Percentiles rank a stretch among this genome's conserved stretches.
These are phyloP conservation scores for Kryptolebias ocellatus DNA, from an alignment of 2,797 vertebrate genomes.

Conservation along the genomic window DNA sequence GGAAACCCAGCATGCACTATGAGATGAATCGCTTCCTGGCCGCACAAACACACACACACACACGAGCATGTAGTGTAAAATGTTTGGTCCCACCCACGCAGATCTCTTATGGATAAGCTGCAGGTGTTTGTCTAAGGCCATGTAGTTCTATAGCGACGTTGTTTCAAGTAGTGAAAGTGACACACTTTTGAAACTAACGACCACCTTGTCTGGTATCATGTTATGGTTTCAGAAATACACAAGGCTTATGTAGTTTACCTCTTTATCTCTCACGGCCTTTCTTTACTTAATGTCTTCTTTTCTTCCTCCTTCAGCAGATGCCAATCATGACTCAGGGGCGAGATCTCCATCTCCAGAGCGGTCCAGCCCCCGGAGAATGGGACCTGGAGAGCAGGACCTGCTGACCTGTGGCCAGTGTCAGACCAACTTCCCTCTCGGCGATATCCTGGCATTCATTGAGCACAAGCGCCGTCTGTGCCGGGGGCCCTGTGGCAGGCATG, in stretches of 20 bases:
- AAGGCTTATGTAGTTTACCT: slow-evolving; percentile 1
- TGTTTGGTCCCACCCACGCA: slow-evolving; percentile 62
- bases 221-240: slow-evolving; percentile 41
- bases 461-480: slow-evolving; percentile 96
- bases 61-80: slow-evolving; percentile 37
- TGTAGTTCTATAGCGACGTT: slow-evolving; percentile 36
- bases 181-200: slow-evolving; percentile 48
- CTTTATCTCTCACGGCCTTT: not conserved
- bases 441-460: slow-evolving; percentile 99
- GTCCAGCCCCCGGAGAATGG: slow-evolving; percentile 80
- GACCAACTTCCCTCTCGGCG: slow-evolving; percentile 97
- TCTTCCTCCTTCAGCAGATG: slow-evolving; percentile 80
- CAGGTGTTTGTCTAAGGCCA: slow-evolving; percentile 70
- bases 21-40: slow-evolving; percentile 78
- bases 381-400: slow-evolving; percentile 90
- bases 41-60: slow-evolving; percentile 50
- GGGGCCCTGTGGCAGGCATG: slow-evolving; percentile 72
- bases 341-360: slow-evolving; percentile 77
- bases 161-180: slow-evolving; percentile 52
- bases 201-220: slow-evolving; percentile 46
- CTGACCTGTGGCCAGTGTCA: slow-evolving; percentile 99
- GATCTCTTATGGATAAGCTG: slow-evolving; percentile 68
- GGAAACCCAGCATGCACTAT: slow-evolving; percentile 72
- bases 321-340: slow-evolving; percentile 90
- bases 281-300: slow-evolving; percentile 13